phyloP scores from a whole-genome alignment of 2,797 vertebrate genomes.

The Centroberyx gerrardi region DNA sequence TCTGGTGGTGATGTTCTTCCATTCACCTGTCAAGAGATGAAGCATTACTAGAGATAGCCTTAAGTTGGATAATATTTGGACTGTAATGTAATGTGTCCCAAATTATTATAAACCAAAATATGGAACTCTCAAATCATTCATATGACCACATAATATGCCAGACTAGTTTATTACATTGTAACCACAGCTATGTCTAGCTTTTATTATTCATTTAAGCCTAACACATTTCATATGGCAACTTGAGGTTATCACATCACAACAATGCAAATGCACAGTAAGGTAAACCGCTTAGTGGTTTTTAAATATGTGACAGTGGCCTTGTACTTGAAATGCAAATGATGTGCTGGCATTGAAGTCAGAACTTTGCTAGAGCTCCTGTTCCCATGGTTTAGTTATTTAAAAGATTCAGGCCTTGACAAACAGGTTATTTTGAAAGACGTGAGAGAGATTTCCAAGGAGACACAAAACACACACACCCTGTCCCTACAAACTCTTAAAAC shows the following conservation, averaged over 20 bases:
- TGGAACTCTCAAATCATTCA: background rate
- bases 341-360: constrained; percentile 3
- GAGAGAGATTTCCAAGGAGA: constrained; percentile 31
- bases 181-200: background rate
- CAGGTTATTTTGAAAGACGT: constrained; percentile 73
- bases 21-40: constrained; percentile 65
- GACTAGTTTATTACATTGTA: background rate
- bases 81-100: background rate
- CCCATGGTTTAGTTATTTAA: constrained; percentile 66
- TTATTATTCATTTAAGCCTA: constrained; percentile 3
- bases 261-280: constrained; percentile 33
- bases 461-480: constrained; percentile 52
- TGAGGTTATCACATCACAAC: constrained; percentile 8
- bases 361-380: constrained; percentile 44
- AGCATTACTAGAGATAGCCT: constrained; percentile 16
- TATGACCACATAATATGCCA: background rate
- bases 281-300: constrained; percentile 26
- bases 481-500: constrained; percentile 25
- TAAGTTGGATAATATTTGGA: background rate
- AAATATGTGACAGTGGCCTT: background rate
- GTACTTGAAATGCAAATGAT: constrained; percentile 30
- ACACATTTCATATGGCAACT: constrained; percentile 38
- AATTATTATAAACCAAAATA: background rate
- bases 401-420: constrained; percentile 64
- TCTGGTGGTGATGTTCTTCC: constrained; percentile 29